Evolutionary conservation across 2,113 vertebrate genomes (phyloP), one percentile per base, ranked within the genome.

Genomic region (Macrotus californicus): DNA sequence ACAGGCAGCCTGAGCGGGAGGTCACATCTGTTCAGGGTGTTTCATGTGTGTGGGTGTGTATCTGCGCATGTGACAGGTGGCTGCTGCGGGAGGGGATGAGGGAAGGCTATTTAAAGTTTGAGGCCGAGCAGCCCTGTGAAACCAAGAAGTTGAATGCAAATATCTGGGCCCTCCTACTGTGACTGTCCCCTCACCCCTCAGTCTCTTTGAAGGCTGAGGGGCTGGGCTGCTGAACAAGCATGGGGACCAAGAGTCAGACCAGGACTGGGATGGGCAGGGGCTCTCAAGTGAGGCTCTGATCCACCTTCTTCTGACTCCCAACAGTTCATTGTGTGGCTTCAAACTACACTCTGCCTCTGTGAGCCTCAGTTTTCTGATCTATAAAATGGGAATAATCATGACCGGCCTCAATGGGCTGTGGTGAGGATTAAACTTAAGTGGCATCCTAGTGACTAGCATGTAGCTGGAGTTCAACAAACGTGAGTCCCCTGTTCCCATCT

Each of bases 41-140:
- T 81, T 12, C 15, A 0, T 5, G 41, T n/a, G n/a, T 41, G 50
- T 54, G 82, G 77, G 82, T 24, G 31, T 54, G 69, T 5, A 1
- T 61, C 75, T 92, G 31, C 13, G 31, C 43, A 48, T 73, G 39
- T 85, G 82, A 13, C 64, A 56, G 50, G 26, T 90, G 67, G 82
- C 11, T 67, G 22, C 22, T 66, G 19, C 18, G n/a, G 79, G 41
- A 61, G n/a, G 9, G 6, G 39, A 41, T 22, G 70, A 75, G 39
- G 34, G 12, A 36, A 88, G 67, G 39, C 90, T 96, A 87, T 96
- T 93, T 93, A 93, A 73, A 89, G 54, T 70, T n/a, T 79, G 43
- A 81, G 83, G 59, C 83, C 34, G 18, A 83, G 70, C 41, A 87
- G 50, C 59, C 39, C n/a, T 31, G 21, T 76, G 29, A 56, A 92